phyloP scores from a whole-genome alignment of 2,888 invertebrate species.

The Stenodema calcarata region DNA sequence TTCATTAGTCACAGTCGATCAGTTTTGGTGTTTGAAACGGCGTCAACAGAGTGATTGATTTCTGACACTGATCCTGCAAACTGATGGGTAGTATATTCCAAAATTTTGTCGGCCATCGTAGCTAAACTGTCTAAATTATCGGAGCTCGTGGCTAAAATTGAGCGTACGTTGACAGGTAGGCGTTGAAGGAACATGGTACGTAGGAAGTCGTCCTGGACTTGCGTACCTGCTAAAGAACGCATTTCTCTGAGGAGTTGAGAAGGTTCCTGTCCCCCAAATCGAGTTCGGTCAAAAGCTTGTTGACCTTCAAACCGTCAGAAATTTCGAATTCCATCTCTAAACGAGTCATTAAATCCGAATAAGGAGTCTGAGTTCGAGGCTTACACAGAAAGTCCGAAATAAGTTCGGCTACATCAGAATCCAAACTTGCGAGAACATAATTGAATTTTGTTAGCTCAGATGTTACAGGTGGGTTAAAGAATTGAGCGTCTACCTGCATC shows the following conservation, averaged over 20 bases:
- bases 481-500: background rate
- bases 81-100: background rate
- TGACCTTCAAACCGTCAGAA: background rate
- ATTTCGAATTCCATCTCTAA: background rate
- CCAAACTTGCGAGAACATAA: conserved; percentile 47
- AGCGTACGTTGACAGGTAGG: background rate
- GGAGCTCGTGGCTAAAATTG: background rate
- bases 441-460: conserved; percentile 57
- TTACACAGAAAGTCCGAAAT: conserved; percentile 56
- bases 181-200: conserved; percentile 18
- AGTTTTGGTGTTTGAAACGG: background rate
- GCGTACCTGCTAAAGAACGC: conserved; percentile 13
- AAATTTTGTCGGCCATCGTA: conserved; percentile 8
- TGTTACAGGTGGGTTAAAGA: conserved; percentile 48
- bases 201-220: conserved; percentile 26
- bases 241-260: conserved; percentile 26
- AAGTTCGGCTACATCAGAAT: conserved; percentile 56
- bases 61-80: background rate
- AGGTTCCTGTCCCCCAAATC: conserved; percentile 31
- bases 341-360: conserved; percentile 31
- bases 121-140: conserved; percentile 21
- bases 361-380: conserved; percentile 50
- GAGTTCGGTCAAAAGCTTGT: background rate
- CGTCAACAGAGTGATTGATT: too few relatives aligned
- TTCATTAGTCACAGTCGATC: too few relatives aligned